These are phyloP conservation scores for Pangasius mekongensis DNA, from an alignment of 2,797 vertebrate genomes.

Conservation along the genomic window DNA sequence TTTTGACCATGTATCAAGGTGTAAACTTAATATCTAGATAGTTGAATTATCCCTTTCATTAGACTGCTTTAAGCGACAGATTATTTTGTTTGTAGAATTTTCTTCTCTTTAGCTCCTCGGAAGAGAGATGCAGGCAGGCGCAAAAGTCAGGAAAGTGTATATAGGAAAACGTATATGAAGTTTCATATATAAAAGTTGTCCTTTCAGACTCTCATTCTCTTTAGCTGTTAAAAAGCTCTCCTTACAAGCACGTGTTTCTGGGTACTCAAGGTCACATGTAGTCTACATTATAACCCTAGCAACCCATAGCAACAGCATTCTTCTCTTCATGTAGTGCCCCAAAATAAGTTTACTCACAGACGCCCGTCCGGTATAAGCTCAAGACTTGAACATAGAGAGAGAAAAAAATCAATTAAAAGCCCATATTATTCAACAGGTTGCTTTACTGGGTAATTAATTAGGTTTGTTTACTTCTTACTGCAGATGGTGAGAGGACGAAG, in stretches of 20 bases:
- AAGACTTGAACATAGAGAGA: background rate
- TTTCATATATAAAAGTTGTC: background rate
- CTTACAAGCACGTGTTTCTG: background rate
- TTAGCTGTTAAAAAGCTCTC: background rate
- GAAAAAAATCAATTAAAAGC: background rate
- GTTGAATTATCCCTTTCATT: background rate
- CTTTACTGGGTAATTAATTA: background rate
- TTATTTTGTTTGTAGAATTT: background rate
- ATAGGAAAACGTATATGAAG: background rate
- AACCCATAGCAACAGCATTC: background rate
- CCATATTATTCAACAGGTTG: background rate
- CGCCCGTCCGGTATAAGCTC: background rate
- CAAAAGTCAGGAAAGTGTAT: background rate
- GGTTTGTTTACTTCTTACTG: background rate
- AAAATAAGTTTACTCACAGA: background rate
- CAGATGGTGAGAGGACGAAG: constrained; percentile 79
- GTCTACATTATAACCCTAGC: background rate
- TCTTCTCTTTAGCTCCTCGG: background rate
- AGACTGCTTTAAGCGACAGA: background rate
- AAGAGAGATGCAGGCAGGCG: too few relatives aligned
- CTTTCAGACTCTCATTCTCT: background rate
- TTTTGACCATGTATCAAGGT: background rate
- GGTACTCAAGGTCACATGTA: background rate
- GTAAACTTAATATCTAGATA: background rate
- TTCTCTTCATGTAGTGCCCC: background rate